phyloP scores from a whole-genome alignment of 2,888 invertebrate species.

The Heteromurus nitidus region DNA sequence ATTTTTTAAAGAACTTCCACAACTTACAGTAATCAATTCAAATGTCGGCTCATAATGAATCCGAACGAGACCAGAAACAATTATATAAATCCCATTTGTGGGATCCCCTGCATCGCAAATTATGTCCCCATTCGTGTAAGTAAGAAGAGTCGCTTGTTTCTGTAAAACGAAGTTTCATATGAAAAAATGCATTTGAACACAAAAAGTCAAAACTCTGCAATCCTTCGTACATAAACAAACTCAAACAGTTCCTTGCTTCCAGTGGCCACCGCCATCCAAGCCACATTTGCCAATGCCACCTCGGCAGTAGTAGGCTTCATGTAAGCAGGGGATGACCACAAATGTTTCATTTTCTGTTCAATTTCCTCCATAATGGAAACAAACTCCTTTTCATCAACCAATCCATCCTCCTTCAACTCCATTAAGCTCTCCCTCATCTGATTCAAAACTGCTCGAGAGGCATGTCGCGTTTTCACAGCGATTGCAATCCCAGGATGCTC shows the following conservation, averaged over 20 bases:
- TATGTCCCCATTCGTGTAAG: conserved; percentile 75
- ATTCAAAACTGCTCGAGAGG: conserved; percentile 80
- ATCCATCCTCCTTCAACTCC: conserved; percentile 79
- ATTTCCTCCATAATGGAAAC: conserved; percentile 78
- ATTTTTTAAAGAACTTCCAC: background rate
- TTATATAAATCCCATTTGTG: conserved; percentile 76
- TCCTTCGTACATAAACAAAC: conserved; percentile 39
- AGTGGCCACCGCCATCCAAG: conserved; percentile 57
- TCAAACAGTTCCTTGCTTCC: conserved; percentile 32
- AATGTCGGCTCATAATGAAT: conserved; percentile 74
- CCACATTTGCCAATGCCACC: conserved; percentile 75
- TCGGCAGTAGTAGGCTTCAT: conserved; percentile 67
- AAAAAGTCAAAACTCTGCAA: background rate
- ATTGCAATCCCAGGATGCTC: conserved; percentile 81
- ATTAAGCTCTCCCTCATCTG: conserved; percentile 79
- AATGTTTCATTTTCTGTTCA: conserved; percentile 78
- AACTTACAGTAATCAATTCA: conserved; percentile 74
- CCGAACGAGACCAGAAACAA: conserved; percentile 76
- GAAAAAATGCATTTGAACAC: background rate
- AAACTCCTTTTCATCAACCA: conserved; percentile 80
- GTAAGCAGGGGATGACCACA: conserved; percentile 72
- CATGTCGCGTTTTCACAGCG: conserved; percentile 81
- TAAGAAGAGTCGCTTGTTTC: conserved; percentile 74
- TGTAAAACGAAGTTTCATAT: conserved; percentile 23
- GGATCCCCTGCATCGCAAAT: conserved; percentile 75